These are phyloP conservation scores for Piaya cayana DNA, from an alignment of 2,113 vertebrate genomes.

Conservation along the genomic window DNA sequence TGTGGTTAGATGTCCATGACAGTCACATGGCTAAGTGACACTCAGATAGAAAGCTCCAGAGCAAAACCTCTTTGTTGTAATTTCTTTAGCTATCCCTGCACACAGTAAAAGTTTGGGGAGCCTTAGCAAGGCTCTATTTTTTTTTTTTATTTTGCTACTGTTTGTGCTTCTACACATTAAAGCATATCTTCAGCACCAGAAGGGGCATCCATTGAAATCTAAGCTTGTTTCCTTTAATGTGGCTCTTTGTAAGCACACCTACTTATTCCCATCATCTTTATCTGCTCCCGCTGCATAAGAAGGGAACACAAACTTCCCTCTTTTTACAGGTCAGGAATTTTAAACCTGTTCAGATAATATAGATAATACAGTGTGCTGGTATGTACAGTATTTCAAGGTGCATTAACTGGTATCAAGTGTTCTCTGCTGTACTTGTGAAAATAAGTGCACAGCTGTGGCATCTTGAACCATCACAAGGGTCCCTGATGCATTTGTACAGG, in stretches of 20 bases:
- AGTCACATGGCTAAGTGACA: neutral
- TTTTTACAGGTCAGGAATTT: constrained; percentile 15
- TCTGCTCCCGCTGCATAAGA: neutral
- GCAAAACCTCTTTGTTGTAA: neutral
- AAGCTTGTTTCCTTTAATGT: neutral
- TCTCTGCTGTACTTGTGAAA: neutral
- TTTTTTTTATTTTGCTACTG: neutral
- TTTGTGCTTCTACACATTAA: neutral
- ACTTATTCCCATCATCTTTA: neutral
- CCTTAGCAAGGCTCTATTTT: neutral
- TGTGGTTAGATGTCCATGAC: neutral
- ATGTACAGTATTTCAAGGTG: neutral
- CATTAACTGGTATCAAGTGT: neutral
- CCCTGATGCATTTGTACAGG: neutral
- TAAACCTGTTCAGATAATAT: neutral
- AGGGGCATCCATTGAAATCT: neutral
- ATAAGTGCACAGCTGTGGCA: neutral
- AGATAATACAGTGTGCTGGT: neutral
- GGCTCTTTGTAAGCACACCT: neutral
- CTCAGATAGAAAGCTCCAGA: neutral
- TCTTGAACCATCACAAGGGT: neutral
- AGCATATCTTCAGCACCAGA: neutral
- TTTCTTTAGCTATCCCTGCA: neutral
- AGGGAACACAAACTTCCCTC: neutral
- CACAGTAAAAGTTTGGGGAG: neutral